Evolutionary conservation across 2,888 invertebrate species (phyloP).

Genomic region (Digitonthophagus gazella): DNA sequence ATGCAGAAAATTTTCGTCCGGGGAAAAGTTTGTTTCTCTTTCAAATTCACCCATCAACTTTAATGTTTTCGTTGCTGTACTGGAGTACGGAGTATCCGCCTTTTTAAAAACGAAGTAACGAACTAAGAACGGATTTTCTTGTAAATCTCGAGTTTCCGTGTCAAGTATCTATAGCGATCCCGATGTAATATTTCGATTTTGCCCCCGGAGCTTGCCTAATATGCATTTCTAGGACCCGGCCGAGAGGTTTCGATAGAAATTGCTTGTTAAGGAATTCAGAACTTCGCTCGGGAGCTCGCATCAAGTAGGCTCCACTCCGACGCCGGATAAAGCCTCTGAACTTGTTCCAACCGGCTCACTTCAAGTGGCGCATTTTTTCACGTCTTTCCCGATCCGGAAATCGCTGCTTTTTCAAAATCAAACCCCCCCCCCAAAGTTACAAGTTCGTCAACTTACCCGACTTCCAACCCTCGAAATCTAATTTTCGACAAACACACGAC

Average conservation of each 20-base stretch:
- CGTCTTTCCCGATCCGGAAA: neutral
- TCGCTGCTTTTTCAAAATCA: too few relatives aligned
- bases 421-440: too few relatives aligned
- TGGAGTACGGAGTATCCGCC: neutral
- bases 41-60: too few relatives aligned
- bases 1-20: too few relatives aligned
- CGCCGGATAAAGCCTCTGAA: neutral
- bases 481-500: constrained; percentile 4
- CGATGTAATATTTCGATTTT: neutral
- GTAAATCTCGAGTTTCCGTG: too few relatives aligned
- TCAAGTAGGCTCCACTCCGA: neutral
- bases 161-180: neutral
- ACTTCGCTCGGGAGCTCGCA: constrained; percentile 1
- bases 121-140: neutral
- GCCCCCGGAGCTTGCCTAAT: neutral
- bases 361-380: neutral
- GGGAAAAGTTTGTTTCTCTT: too few relatives aligned
- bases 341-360: constrained; percentile 7
- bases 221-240: constrained; percentile 6
- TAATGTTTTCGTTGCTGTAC: neutral
- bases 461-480: neutral
- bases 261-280: constrained; percentile 25
- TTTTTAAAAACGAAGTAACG: neutral
- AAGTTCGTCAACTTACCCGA: too few relatives aligned
- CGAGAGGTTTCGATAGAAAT: constrained; percentile 20